A percentile compares a stretch with the other conserved stretches of the same genome.
phyloP scores from a whole-genome alignment of 2,888 invertebrate genomes.

The Limnephilus marmoratus region DNA sequence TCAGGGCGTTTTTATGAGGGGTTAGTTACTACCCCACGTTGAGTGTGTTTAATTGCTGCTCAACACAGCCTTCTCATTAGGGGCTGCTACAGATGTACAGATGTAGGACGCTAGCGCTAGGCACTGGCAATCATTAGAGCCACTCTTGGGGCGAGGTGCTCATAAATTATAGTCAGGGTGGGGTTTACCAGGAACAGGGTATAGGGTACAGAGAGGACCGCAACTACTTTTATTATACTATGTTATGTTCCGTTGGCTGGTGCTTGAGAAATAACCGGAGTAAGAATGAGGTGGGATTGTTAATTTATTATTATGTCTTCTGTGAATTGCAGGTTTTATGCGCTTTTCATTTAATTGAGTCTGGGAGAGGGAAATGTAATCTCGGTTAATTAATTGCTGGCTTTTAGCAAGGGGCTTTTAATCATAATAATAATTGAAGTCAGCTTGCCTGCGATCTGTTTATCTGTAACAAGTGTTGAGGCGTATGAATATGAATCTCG shows the following conservation, averaged over 20 bases:
- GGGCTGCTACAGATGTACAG: conserved; percentile 54
- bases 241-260: conserved; percentile 14
- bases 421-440: not conserved
- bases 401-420: not conserved
- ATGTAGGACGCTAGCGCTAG: not conserved
- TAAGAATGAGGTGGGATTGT: not conserved
- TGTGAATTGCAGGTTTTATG: not conserved
- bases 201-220: conserved; percentile 11
- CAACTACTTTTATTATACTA: conserved; percentile 5
- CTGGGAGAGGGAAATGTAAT: not conserved
- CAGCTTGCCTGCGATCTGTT: not conserved
- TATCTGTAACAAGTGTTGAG: not conserved
- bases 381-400: not conserved
- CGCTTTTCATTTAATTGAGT: not conserved
- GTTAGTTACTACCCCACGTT: conserved; percentile 23
- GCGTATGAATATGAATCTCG: no score
- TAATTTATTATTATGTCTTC: not conserved
- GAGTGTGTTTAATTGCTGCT: conserved; percentile 60
- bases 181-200: not conserved
- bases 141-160: conserved; percentile 55
- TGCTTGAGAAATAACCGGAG: not conserved
- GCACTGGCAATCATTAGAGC: conserved; percentile 58
- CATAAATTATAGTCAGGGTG: conserved; percentile 58
- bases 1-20: conserved; percentile 52
- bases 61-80: conserved; percentile 58